Base-by-base conservation (phyloP, 2,797 vertebrate genomes). In the Danio albolineatus region DNA sequence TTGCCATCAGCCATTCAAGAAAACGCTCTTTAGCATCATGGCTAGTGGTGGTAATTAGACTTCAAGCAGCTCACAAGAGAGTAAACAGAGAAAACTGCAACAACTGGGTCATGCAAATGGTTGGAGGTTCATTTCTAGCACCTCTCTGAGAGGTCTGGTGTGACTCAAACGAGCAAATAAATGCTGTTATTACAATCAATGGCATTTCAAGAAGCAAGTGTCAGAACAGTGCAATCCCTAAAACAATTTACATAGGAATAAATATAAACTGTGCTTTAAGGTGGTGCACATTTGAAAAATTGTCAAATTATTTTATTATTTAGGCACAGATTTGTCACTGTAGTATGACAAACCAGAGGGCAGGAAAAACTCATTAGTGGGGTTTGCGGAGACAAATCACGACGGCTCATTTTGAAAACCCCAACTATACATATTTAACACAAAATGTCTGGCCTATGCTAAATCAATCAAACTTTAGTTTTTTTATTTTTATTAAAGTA, bases 91-190 rank as follows among this genome's bases (percentile, higher is more conserved):
- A 74, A 76, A 28, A 78, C 12, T 66, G 61, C 21, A 28, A 78
- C 69, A 81, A 62, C 54, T 48, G 54, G 39, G 46, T 73, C 83
- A 82, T 36, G 28, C 71, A 67, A 59, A 76, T 61, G 60, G 73
- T 48, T 76, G 17, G 10, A 62, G 57, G 64, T 28, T 21, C 54
- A 51, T n/a, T 21, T 62, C 28, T 46, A 65, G 51, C 38, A 66
- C 14, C 16, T 41, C 13, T 60, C n/a, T 48, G 6, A 44, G 51
- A 6, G 13, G 53, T 80, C 41, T 74, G 19, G 6, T 16, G 71
- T 60, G 43, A 51, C 53, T 69, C 12, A 53, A 7, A 54, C 46
- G n/a, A 75, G 28, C 7, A 4, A 75, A 62, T 4, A 51, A 62
- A 62, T 10, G 8, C 19, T 49, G 39, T 1, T 43, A 16, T 44